Conservation (phyloP, 2,113 vertebrate species). For the Pantherophis guttatus region DNA sequence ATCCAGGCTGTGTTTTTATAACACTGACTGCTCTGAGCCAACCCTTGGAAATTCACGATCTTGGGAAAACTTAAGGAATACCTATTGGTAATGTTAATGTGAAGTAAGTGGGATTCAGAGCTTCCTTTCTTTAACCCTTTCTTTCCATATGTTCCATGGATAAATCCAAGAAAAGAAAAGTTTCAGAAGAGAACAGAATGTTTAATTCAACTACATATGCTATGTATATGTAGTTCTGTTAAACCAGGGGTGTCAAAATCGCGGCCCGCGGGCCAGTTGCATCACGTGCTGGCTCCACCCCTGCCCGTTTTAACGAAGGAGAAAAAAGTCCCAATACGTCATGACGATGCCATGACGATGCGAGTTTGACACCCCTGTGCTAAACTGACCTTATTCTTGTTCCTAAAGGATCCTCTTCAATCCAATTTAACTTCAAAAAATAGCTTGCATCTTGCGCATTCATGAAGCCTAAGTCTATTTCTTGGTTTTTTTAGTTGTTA, state of each 20-base stretch:
- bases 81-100: too few species aligned
- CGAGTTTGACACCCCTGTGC: too few species aligned
- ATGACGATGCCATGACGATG: too few species aligned
- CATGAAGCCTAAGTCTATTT: not conserved
- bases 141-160: not conserved
- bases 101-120: not conserved
- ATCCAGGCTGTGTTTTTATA: not conserved
- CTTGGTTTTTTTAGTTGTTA: not conserved
- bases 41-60: not conserved
- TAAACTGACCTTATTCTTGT: slow-evolving; percentile 26
- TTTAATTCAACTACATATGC: too few species aligned
- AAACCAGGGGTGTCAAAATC: slow-evolving; percentile 1
- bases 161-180: too few species aligned
- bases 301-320: too few species aligned
- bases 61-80: not conserved
- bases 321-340: too few species aligned
- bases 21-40: not conserved
- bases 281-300: too few species aligned
- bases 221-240: too few species aligned
- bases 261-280: too few species aligned
- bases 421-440: slow-evolving; percentile 42
- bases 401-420: slow-evolving; percentile 27
- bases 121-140: not conserved
- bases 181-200: too few species aligned
- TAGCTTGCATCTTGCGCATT: slow-evolving; percentile 29